phyloP scores from a whole-genome alignment of 2,797 vertebrate genomes.

The Hydrophis major region DNA sequence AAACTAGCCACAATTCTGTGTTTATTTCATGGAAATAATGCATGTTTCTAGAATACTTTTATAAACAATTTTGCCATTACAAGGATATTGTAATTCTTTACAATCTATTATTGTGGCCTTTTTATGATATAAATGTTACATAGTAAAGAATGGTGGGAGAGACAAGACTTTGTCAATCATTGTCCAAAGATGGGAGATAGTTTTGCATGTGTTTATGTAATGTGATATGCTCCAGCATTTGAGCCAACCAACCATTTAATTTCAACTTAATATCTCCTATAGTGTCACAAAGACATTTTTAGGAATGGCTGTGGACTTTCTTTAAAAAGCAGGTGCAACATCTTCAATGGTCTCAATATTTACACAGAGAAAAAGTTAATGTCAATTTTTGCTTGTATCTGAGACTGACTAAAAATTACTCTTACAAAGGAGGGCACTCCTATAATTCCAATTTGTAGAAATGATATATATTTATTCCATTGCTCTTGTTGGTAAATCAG shows the following conservation, averaged over 20 bases:
- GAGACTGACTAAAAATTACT: background rate
- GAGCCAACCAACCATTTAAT: slow-evolving; percentile 48
- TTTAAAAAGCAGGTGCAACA: slow-evolving; percentile 22
- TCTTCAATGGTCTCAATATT: background rate
- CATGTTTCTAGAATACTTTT: slow-evolving; percentile 42
- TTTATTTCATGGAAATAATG: slow-evolving; percentile 59
- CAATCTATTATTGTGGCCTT: background rate
- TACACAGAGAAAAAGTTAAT: background rate
- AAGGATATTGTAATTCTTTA: slow-evolving; percentile 16
- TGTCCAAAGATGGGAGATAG: slow-evolving; percentile 29
- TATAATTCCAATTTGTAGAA: background rate
- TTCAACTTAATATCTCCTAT: slow-evolving; percentile 41
- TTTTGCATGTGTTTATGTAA: slow-evolving; percentile 26
- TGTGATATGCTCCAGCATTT: slow-evolving; percentile 46
- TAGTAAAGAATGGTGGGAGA: slow-evolving; percentile 4
- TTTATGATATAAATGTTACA: background rate
- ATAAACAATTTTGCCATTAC: slow-evolving; percentile 30
- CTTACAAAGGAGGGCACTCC: background rate
- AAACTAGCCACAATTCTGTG: slow-evolving; percentile 54
- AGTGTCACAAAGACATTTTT: background rate
- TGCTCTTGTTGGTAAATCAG: background rate
- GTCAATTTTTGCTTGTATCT: background rate
- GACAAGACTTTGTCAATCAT: slow-evolving; percentile 21
- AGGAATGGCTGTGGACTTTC: slow-evolving; percentile 7
- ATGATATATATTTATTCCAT: background rate